A percentile compares a stretch with the other conserved stretches of the same genome.
Conservation (phyloP, 2,113 vertebrate species). For the Aphyosemion australe region DNA sequence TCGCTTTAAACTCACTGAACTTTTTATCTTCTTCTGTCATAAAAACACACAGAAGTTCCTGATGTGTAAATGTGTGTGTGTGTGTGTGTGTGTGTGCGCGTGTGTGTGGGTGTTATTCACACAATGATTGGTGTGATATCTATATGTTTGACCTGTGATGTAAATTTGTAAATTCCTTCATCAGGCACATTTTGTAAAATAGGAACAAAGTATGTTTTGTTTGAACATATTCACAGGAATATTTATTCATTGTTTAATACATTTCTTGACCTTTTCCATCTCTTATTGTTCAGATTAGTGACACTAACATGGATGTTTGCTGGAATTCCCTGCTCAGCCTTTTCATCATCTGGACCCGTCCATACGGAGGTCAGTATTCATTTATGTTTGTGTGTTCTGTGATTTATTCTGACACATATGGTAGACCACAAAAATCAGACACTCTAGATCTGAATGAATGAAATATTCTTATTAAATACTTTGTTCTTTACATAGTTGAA, state of each 20-base stretch:
- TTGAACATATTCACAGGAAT: neutral
- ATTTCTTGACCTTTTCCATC: neutral
- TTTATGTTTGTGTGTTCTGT: neutral
- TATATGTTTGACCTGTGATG: neutral
- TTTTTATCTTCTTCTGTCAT: too few relatives aligned
- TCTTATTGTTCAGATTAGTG: slow-evolving; percentile 31
- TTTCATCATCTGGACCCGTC: slow-evolving; percentile 19
- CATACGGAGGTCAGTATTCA: slow-evolving; percentile 56
- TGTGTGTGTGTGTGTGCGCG: too few relatives aligned
- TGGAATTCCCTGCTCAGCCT: slow-evolving; percentile 29
- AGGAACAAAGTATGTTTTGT: neutral
- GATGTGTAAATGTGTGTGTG: too few relatives aligned
- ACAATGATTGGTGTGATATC: too few relatives aligned
- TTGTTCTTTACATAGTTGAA: too few relatives aligned
- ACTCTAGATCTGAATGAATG: too few relatives aligned
- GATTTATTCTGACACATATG: neutral
- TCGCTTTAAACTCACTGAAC: too few relatives aligned
- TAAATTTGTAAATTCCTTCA: neutral
- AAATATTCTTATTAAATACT: too few relatives aligned
- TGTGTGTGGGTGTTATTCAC: too few relatives aligned
- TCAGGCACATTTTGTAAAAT: too few relatives aligned
- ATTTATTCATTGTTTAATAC: neutral
- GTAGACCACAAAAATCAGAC: too few relatives aligned
- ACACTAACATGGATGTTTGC: slow-evolving; percentile 33
- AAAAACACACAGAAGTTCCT: too few relatives aligned